A percentile compares a stretch with the other conserved stretches of the same genome.
Evolutionary conservation across 2,888 invertebrate species (phyloP).

Genomic region (Orchesella flavescens): DNA sequence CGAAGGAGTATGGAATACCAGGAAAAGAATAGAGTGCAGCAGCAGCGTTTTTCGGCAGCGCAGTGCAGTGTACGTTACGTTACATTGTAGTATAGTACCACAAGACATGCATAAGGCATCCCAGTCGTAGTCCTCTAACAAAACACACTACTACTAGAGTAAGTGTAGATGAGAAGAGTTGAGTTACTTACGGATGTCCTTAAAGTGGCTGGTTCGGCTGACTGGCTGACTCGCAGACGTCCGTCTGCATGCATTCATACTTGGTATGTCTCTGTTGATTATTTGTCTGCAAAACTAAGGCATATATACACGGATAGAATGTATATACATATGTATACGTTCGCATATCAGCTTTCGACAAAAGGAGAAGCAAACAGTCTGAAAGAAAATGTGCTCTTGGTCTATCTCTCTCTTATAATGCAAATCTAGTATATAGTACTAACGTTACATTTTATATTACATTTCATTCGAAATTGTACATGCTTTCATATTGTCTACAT

Average conservation of each 20-base stretch:
- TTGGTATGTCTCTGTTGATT: slow-evolving; percentile 9
- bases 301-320: not conserved
- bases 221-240: slow-evolving; percentile 38
- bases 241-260: slow-evolving; percentile 28
- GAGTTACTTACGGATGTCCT: slow-evolving; percentile 15
- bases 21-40: slow-evolving; percentile 33
- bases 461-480: too few relatives aligned
- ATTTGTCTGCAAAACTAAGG: slow-evolving; percentile 1
- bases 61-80: slow-evolving; percentile 15
- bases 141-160: not conserved
- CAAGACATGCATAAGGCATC: too few relatives aligned
- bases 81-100: not conserved
- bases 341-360: slow-evolving; percentile 3
- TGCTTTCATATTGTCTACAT: too few relatives aligned
- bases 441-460: too few relatives aligned
- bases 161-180: not conserved
- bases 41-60: not conserved
- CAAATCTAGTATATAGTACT: too few relatives aligned
- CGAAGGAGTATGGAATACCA: slow-evolving; percentile 14
- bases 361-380: not conserved
- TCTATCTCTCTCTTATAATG: too few relatives aligned
- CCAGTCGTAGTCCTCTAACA: too few relatives aligned
- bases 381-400: not conserved
- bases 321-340: not conserved
- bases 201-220: slow-evolving; percentile 29